Evolutionary conservation across 2,113 vertebrate genomes (phyloP), one percentile per base, ranked within the genome.

Genomic region (Rhinolophus ferrumequinum): DNA sequence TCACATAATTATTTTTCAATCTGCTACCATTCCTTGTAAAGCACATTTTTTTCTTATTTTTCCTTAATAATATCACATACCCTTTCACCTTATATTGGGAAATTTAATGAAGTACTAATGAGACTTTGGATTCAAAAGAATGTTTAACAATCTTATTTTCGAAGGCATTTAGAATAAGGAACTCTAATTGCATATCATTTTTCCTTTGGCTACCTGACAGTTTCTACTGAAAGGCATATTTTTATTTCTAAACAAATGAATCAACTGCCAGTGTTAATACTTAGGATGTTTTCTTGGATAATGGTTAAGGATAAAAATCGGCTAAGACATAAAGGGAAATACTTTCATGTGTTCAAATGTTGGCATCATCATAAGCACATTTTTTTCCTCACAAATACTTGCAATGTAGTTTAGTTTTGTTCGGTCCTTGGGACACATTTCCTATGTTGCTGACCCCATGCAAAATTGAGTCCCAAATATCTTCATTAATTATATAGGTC

Each of bases 81-180:
- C 44, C 87, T 93, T 97, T 97, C 91, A 97, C 92, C 86, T 96
- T 84, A 96, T 97, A 97, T 95, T 95, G 87, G 50, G 76, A 96
- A 22, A 97, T 97, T 92, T 97, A 98, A 97, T 97, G 97, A 96
- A 95, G 75, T 88, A 98, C 94, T 97, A 98, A 97, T 97, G 97
- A 95, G 92, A 96, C 70, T 97, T 98, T 96, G 97, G 56, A 94
- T 97, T 95, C 93, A 98, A 98, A 96, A 97, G 79, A 93, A 96
- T 97, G 92, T 86, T 97, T 97, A 97, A 94, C 93, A 94, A 96
- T 97, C 90, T 95, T 97, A 81, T 94, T 98, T 98, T 97, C 90
- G 38, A 41, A 97, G 95, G 96, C 97, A 98, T 97, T 89, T 95
- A 85, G 93, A 97, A 96, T 97, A 97, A 98, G 97, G 58, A 96